Evolutionary conservation across 2,888 invertebrate genomes (phyloP).

Genomic region (Tenthredo mesomela): DNA sequence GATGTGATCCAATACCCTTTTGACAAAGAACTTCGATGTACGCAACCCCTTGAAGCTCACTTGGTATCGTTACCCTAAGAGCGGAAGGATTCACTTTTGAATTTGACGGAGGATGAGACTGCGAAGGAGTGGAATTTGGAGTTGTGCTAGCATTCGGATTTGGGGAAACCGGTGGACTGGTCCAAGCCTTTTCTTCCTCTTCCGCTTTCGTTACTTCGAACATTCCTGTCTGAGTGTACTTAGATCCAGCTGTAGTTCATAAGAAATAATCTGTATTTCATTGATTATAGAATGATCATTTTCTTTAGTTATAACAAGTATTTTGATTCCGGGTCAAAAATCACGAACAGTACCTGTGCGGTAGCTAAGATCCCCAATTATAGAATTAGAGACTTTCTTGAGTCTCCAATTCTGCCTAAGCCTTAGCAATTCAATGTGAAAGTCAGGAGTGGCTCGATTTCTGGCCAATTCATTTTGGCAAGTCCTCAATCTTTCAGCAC

Average conservation of each 20-base stretch:
- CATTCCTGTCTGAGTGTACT: slow-evolving; percentile 95
- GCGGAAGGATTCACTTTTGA: slow-evolving; percentile 85
- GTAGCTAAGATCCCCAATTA: slow-evolving; percentile 97
- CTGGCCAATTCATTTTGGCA: slow-evolving; percentile 90
- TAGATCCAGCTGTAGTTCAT: slow-evolving; percentile 87
- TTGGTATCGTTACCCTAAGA: slow-evolving; percentile 94
- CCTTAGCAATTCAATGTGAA: slow-evolving; percentile 93
- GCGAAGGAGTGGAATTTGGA: slow-evolving; percentile 74
- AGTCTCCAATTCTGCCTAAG: slow-evolving; percentile 96
- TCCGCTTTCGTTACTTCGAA: slow-evolving; percentile 98
- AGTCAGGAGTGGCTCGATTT: slow-evolving; percentile 90
- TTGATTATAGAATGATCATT: not conserved
- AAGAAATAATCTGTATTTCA: not conserved
- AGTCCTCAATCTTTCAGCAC: slow-evolving; percentile 92
- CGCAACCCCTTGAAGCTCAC: slow-evolving; percentile 96
- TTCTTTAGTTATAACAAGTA: not conserved
- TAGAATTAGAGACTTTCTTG: slow-evolving; percentile 97
- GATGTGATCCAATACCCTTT: slow-evolving; percentile 82
- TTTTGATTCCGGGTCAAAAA: not conserved
- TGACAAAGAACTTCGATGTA: slow-evolving; percentile 98
- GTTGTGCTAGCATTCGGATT: slow-evolving; percentile 78
- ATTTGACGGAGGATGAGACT: slow-evolving; percentile 77
- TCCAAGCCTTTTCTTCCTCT: slow-evolving; percentile 81
- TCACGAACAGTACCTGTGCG: slow-evolving; percentile 83
- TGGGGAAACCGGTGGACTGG: slow-evolving; percentile 80